Conservation (phyloP, 2,888 invertebrate species). For the Spodoptera littoralis region DNA sequence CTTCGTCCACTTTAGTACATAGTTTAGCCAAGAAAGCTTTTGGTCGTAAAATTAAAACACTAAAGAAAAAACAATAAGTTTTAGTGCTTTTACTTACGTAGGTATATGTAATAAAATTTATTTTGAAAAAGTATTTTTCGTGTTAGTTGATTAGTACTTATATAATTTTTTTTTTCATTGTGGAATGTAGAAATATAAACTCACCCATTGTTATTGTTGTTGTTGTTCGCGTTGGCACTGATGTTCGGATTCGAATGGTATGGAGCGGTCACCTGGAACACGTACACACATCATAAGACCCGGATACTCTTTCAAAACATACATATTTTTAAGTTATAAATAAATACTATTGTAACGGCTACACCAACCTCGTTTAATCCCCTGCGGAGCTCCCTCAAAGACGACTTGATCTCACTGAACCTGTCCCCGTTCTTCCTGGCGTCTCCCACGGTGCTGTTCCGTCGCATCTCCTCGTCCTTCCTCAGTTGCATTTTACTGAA, state of each 20-base stretch:
- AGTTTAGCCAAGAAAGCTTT: too few relatives aligned
- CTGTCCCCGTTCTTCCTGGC: slow-evolving; percentile 62
- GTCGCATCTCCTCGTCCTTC: slow-evolving; percentile 48
- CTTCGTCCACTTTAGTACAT: too few relatives aligned
- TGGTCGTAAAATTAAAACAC: too few relatives aligned
- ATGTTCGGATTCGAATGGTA: slow-evolving; percentile 67
- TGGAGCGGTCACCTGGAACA: slow-evolving; percentile 78
- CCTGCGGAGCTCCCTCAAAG: slow-evolving; percentile 75
- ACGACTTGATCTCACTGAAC: slow-evolving; percentile 81
- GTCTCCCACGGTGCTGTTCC: slow-evolving; percentile 41
- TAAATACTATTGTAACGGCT: too few relatives aligned
- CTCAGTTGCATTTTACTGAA: slow-evolving; percentile 71
- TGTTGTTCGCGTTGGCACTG: slow-evolving; percentile 23
- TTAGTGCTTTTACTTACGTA: too few relatives aligned
- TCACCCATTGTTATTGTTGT: slow-evolving; percentile 59
- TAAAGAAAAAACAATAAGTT: too few relatives aligned
- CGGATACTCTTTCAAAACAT: too few relatives aligned
- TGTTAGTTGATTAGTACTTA: too few relatives aligned
- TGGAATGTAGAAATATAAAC: slow-evolving; percentile 13
- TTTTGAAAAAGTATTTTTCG: too few relatives aligned
- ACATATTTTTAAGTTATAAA: too few relatives aligned
- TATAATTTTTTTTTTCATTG: too few relatives aligned
- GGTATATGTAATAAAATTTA: too few relatives aligned
- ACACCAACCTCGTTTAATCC: slow-evolving; percentile 78
- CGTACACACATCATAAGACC: slow-evolving; percentile 2